These are phyloP conservation scores for Cremastinae sp. DNA, from an alignment of 2,888 invertebrate genomes.

Conservation along the genomic window DNA sequence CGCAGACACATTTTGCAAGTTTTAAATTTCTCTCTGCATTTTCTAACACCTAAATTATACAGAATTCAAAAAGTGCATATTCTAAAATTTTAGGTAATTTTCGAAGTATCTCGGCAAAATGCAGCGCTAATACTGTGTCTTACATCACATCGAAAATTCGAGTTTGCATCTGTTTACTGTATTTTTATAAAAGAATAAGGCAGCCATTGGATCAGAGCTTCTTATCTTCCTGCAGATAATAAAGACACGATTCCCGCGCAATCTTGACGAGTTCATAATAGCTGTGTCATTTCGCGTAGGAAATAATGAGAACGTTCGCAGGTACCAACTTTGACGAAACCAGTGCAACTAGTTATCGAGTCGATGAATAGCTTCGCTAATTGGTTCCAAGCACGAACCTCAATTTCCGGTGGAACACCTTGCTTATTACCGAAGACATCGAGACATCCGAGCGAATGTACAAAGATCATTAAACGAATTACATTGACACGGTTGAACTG, in stretches of 20 bases:
- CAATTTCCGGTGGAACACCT: slow-evolving; percentile 21
- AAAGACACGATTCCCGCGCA: neutral
- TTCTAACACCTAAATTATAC: no score
- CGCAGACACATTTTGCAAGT: no score
- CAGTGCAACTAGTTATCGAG: slow-evolving; percentile 4
- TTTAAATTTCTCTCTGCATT: no score
- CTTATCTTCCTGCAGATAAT: neutral
- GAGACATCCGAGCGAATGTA: neutral
- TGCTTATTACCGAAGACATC: neutral
- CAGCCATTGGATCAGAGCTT: no score
- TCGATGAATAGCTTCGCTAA: neutral
- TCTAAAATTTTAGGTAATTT: no score
- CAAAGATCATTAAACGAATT: neutral
- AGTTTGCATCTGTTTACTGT: neutral
- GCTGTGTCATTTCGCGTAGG: neutral
- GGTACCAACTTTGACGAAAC: slow-evolving; percentile 4
- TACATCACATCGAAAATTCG: no score
- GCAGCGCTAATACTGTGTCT: no score
- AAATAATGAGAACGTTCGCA: slow-evolving; percentile 6
- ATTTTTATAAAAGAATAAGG: neutral
- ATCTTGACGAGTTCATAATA: neutral
- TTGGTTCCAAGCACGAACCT: slow-evolving; percentile 40
- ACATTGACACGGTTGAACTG: neutral
- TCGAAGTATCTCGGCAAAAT: no score
- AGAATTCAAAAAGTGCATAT: no score